Conservation (phyloP, 1,140 invertebrate species). For the Phocides pigmalion region DNA sequence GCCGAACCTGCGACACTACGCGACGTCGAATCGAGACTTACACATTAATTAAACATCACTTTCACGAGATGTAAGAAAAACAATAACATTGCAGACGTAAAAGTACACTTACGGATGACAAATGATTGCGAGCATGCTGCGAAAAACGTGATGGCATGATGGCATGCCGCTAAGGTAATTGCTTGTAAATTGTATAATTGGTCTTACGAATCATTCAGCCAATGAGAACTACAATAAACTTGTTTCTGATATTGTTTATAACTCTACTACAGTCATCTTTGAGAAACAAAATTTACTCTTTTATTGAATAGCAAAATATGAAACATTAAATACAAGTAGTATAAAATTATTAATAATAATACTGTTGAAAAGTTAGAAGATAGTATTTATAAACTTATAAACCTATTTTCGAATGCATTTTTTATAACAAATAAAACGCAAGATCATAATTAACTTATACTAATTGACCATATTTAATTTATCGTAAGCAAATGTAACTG, state of each 20-base stretch:
- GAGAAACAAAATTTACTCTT: background rate
- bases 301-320: background rate
- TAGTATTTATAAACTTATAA: too few relatives aligned
- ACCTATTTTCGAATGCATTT: too few relatives aligned
- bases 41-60: slow-evolving; percentile 56
- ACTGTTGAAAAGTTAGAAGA: too few relatives aligned
- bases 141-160: slow-evolving; percentile 34
- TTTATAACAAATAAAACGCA: too few relatives aligned
- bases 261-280: background rate
- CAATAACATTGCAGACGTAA: slow-evolving; percentile 38
- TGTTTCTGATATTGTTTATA: background rate
- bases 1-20: slow-evolving; percentile 52
- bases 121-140: slow-evolving; percentile 23
- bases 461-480: too few relatives aligned
- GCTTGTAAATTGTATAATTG: slow-evolving; percentile 16
- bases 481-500: too few relatives aligned
- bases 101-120: slow-evolving; percentile 23
- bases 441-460: too few relatives aligned
- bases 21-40: slow-evolving; percentile 47
- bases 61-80: slow-evolving; percentile 53
- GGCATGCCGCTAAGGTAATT: slow-evolving; percentile 13
- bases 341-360: too few relatives aligned
- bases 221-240: slow-evolving; percentile 8
- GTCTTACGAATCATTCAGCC: background rate
- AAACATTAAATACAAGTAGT: background rate